Evolutionary conservation across 1,140 invertebrate species (phyloP), one percentile per base, ranked within the genome.

Genomic region (Diabrotica undecimpunctata): DNA sequence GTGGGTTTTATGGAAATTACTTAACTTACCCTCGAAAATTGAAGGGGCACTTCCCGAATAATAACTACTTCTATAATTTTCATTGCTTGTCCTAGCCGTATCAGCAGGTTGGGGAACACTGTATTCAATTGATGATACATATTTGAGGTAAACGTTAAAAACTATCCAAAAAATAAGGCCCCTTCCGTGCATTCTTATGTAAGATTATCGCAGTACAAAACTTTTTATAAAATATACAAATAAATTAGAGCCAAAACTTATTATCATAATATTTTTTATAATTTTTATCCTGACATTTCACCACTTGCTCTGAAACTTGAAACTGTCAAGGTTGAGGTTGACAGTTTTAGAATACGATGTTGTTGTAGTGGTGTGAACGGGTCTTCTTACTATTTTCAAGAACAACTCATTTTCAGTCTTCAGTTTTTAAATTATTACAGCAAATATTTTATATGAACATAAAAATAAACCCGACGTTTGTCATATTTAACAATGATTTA

Each of bases 261-360:
- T 65, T 62, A 72, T 56, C 66, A 72, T 72, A 68, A 69, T 72
- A 72, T 66, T 68, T 66, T 54, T 61, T 65, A 39, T 69, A 64
- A 69, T 61, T 66, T 72, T 73, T 66, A 69, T 39, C 65, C 70
- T 71, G 72, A 73, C 72, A 73, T 71, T 71, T 73, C 67, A 66
- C 66, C 36, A 66, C 61, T 70, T 63, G 62, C 56, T 64, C 46
- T 64, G 51, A 50, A n/a, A n/a, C n/a, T 37, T 62, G 25, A 25
- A 61, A 64, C 41, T 10, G 41, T 46, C 41, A 46, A 46, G 41
- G 41, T 46, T 46, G 41, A 67, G 61, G 66, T 64, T 64, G 46
- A 35, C 13, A 61, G 51, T 52, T 61, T 61, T 38, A 35, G 14
- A 54, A 12, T 14, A 36, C 38, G 52, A 12, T 14, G 25, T 12